Evolutionary conservation across 64 coral and sea anemone species (phyloP).

Genomic region (Porites lutea): DNA sequence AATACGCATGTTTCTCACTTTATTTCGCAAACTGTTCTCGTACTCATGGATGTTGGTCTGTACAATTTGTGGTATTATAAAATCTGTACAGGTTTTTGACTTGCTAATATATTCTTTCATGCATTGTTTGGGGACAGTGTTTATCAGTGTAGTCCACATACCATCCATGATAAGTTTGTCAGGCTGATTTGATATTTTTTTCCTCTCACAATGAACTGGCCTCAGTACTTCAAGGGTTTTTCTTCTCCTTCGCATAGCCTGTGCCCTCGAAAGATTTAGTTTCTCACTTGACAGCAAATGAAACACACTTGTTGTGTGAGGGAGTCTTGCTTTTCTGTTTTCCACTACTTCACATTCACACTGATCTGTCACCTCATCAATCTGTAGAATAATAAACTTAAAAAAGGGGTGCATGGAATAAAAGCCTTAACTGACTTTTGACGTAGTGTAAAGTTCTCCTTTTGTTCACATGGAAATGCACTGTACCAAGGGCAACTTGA

Average conservation of each 20-base stretch:
- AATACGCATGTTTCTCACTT: background rate
- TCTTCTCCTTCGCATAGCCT: conserved; percentile 46
- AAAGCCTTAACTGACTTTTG: too few relatives aligned
- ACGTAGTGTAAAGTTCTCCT: too few relatives aligned
- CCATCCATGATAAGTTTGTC: conserved; percentile 55
- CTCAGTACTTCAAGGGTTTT: conserved; percentile 44
- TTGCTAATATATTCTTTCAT: too few relatives aligned
- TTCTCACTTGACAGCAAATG: conserved; percentile 62
- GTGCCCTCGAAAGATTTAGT: conserved; percentile 61
- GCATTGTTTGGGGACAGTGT: background rate
- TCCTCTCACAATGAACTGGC: conserved; percentile 38
- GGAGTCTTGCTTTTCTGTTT: conserved; percentile 46
- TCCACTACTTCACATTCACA: conserved; percentile 10
- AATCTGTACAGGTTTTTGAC: too few relatives aligned
- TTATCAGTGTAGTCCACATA: conserved; percentile 64
- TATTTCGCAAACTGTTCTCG: too few relatives aligned
- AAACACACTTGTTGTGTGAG: conserved; percentile 39
- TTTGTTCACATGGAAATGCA: too few relatives aligned
- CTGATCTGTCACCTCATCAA: conserved; percentile 45
- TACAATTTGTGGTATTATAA: too few relatives aligned
- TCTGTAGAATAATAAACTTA: conserved; percentile 19
- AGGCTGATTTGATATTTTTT: conserved; percentile 15
- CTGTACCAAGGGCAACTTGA: too few relatives aligned
- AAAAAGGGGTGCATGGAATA: too few relatives aligned
- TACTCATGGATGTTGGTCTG: too few relatives aligned